Evolutionary conservation across 1,140 invertebrate species (phyloP).

Genomic region (Drosophila melanogaster): DNA sequence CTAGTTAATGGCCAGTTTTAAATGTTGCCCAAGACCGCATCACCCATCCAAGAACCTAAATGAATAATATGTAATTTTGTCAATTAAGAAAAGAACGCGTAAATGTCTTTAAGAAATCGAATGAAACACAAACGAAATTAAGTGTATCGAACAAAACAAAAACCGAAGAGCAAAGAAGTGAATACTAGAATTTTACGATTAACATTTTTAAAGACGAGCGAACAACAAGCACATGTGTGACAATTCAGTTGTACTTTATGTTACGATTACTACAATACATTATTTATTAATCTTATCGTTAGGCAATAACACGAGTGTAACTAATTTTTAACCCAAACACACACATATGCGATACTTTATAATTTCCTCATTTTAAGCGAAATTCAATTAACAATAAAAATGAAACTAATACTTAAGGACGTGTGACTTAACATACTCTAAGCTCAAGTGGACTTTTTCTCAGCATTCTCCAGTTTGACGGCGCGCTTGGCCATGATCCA

Average conservation of each 20-base stretch:
- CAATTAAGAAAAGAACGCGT: constrained; percentile 48
- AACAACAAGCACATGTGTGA: constrained; percentile 61
- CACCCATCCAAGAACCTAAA: constrained; percentile 23
- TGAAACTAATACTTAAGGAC: constrained; percentile 39
- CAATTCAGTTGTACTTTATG: constrained; percentile 56
- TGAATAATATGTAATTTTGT: constrained; percentile 49
- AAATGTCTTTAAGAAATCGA: constrained; percentile 34
- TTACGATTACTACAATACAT: constrained; percentile 66
- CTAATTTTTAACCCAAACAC: constrained; percentile 66
- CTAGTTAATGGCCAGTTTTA: constrained; percentile 70
- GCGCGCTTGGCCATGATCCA: constrained; percentile 91
- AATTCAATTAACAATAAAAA: constrained; percentile 80
- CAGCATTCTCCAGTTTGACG: constrained; percentile 78
- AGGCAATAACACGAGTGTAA: constrained; percentile 52
- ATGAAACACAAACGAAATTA: constrained; percentile 18
- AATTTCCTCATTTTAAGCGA: constrained; percentile 76
- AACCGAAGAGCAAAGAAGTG: constrained; percentile 56
- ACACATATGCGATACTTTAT: constrained; percentile 66
- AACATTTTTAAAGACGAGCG: constrained; percentile 32
- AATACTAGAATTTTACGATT: constrained; percentile 45
- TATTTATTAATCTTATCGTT: constrained; percentile 68
- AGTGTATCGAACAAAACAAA: constrained; percentile 38
- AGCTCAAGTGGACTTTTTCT: constrained; percentile 45
- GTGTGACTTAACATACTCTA: constrained; percentile 4
- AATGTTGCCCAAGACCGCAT: constrained; percentile 59